A percentile compares a stretch with the other conserved stretches of the same genome.
Evolutionary conservation across 2,113 vertebrate species (phyloP).

Genomic region (Mastomys coucha): DNA sequence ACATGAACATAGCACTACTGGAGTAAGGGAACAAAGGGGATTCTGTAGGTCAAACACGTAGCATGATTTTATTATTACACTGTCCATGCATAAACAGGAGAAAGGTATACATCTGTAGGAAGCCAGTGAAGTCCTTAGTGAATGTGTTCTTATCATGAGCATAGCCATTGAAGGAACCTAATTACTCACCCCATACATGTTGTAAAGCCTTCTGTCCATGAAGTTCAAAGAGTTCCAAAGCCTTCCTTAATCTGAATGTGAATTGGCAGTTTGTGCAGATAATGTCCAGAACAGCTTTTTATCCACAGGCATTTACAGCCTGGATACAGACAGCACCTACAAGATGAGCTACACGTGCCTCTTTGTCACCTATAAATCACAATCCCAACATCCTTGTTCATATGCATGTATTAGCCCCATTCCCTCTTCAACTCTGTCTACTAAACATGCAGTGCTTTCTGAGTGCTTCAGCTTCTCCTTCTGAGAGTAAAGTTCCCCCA

Average conservation of each 20-base stretch:
- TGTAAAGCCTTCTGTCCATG: neutral
- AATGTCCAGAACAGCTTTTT: neutral
- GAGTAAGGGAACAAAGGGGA: neutral
- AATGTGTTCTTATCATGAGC: neutral
- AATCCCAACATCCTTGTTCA: no score
- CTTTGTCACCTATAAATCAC: neutral
- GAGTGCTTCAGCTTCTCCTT: neutral
- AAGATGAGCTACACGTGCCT: neutral
- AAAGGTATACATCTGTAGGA: rapidly evolving
- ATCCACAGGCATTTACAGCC: neutral
- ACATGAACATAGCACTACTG: neutral
- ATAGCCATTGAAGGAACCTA: no score
- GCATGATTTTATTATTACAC: neutral
- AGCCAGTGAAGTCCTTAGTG: neutral
- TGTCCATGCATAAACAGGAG: neutral
- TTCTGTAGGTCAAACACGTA: neutral
- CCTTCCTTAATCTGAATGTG: neutral
- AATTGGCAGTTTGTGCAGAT: neutral
- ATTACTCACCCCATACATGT: neutral
- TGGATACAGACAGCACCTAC: neutral
- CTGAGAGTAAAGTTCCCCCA: neutral
- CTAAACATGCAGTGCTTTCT: neutral
- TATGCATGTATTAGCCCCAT: neutral
- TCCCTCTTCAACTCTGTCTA: neutral
- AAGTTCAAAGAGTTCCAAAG: neutral